These are phyloP conservation scores for Penaeus indicus DNA, from an alignment of 1,140 invertebrate species.

Conservation along the genomic window DNA sequence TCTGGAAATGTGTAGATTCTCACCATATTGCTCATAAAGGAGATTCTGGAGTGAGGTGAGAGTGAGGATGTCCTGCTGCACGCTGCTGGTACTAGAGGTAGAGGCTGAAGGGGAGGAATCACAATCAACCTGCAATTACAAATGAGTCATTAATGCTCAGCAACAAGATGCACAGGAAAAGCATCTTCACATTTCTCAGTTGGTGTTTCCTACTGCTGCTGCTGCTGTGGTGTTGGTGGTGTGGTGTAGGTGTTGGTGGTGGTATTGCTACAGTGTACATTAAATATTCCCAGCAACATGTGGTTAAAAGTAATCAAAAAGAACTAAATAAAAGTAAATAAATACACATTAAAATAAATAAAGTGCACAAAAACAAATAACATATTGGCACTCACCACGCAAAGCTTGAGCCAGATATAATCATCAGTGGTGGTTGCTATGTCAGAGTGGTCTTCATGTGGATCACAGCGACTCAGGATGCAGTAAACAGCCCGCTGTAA, in stretches of 20 bases:
- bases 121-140: slow-evolving; percentile 42
- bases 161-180: not conserved
- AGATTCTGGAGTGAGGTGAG: slow-evolving; percentile 53
- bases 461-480: slow-evolving; percentile 51
- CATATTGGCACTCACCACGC: slow-evolving; percentile 32
- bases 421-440: slow-evolving; percentile 58
- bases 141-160: not conserved
- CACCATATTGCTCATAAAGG: slow-evolving; percentile 59
- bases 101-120: slow-evolving; percentile 45
- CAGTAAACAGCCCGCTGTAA: slow-evolving; percentile 54
- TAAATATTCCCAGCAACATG: no score
- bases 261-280: no score
- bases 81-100: slow-evolving; percentile 45
- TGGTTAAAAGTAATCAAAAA: not conserved
- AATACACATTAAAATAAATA: not conserved
- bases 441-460: slow-evolving; percentile 49
- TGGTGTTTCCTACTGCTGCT: no score
- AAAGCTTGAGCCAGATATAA: slow-evolving; percentile 62
- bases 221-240: no score
- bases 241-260: no score
- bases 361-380: not conserved
- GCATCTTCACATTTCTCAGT: no score
- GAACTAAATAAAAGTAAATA: not conserved
- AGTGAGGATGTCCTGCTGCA: slow-evolving; percentile 46
- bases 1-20: not conserved